Evolutionary conservation across 1,140 invertebrate genomes (phyloP).

Genomic region (Drosophila tristis): DNA sequence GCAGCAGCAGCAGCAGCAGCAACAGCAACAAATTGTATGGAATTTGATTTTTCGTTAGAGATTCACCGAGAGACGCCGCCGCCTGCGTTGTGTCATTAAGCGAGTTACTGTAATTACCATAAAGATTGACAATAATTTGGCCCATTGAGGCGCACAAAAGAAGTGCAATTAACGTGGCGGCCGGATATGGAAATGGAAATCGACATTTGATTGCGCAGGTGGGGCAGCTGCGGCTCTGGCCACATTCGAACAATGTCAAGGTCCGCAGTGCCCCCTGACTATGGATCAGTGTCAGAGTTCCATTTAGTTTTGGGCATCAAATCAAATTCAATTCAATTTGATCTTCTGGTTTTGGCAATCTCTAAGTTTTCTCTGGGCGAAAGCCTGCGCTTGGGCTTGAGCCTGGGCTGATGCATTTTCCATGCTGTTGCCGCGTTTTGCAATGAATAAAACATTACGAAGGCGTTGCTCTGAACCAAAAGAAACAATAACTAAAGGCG

Average conservation of each 20-base stretch:
- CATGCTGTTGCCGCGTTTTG: conserved; percentile 23
- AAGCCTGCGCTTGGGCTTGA: conserved; percentile 41
- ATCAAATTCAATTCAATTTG: conserved; percentile 7
- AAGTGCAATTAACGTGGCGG: conserved; percentile 46
- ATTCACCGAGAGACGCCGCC: not conserved
- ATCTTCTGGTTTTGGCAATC: not conserved
- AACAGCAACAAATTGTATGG: conserved; percentile 40
- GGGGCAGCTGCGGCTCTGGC: conserved; percentile 10
- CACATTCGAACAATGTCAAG: conserved; percentile 34
- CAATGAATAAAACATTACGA: conserved; percentile 80
- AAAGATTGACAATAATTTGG: conserved; percentile 68
- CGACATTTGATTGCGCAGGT: not conserved
- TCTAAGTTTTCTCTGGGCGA: conserved; percentile 9
- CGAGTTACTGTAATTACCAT: conserved; percentile 73
- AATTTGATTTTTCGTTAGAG: conserved; percentile 20
- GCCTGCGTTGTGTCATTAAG: conserved; percentile 69
- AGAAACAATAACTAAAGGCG: conserved; percentile 82
- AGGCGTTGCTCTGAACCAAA: conserved; percentile 73
- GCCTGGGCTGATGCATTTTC: conserved; percentile 33
- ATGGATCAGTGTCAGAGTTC: not conserved
- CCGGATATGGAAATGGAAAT: conserved; percentile 64
- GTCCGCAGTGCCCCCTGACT: not conserved
- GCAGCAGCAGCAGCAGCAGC: not conserved
- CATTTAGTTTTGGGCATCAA: not conserved
- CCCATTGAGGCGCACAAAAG: conserved; percentile 31